phyloP scores from a whole-genome alignment of 2,797 vertebrate genomes.

The Rallus crepitans region DNA sequence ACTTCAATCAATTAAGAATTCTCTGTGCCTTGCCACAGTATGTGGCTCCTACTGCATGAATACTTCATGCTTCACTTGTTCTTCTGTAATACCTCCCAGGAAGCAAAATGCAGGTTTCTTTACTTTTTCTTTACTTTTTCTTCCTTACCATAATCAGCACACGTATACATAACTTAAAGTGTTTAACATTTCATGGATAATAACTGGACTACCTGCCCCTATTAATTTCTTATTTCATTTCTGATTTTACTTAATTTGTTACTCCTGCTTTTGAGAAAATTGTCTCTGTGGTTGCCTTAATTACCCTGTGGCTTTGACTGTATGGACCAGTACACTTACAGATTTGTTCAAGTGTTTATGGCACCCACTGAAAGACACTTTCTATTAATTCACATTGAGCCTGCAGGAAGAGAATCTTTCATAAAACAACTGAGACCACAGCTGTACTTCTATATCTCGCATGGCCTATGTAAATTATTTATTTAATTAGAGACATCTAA shows the following conservation, averaged over 20 bases:
- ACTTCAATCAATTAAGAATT: conserved; percentile 44
- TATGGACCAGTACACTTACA: neutral
- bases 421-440: neutral
- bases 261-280: neutral
- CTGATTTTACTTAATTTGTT: neutral
- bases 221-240: neutral
- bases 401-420: neutral
- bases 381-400: neutral
- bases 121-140: neutral
- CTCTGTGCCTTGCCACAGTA: conserved; percentile 40
- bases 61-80: conserved; percentile 36
- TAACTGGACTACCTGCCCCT: neutral
- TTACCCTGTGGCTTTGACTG: neutral
- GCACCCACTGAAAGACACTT: neutral
- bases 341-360: neutral
- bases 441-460: neutral
- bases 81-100: neutral
- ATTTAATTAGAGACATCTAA: neutral
- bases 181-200: neutral
- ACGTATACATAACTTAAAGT: neutral
- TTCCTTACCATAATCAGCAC: neutral
- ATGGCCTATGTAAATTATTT: neutral
- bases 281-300: neutral
- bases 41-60: conserved; percentile 36
- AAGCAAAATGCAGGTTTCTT: conserved; percentile 7